Base-by-base conservation (phyloP, 2,888 invertebrate species). In the Silvanus unidentatus region DNA sequence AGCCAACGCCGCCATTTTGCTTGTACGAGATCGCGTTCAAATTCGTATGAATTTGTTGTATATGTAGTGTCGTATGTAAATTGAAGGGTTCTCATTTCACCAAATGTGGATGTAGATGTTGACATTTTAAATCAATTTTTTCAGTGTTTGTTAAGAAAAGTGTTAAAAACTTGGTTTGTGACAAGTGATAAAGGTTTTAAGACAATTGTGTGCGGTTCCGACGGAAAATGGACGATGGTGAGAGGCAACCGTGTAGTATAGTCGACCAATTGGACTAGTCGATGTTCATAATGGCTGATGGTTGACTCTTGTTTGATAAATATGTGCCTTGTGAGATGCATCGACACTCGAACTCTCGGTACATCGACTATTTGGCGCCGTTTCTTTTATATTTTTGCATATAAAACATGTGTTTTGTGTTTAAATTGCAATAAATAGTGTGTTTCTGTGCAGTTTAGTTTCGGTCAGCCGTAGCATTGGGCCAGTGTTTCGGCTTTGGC, bases 1-100 rank as follows among this genome's bases (percentile, higher is more conserved):
- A 87, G 88, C 88, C 87, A 86, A 86, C 87, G 88, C 88, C 87
- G 89, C 90, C 90, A 90, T 90, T 84, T 90, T 90, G 86, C 82
- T 82, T 82, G 81, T 81, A 78, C 78, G 79, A 79, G 81, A 81
- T 81, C 81, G 78, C 79, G 81, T 79, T 78, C 81, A 80, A 81
- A 80, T 84, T 81, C 78, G 78, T 79, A 79, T 77, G 79, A 80
- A 80, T 79, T 79, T 78, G 77, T 77, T 75, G 79, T 80, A 80
- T 79, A 22, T 79, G 78, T 78, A 75, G 79, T 77, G 62, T 66
- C 63, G 59, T 62, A 63, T 66, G 68, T 66, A 60, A 61, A 65
- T 65, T 63, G 65, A 66, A 66, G 68, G 62, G 64, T 59, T 58
- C 59, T 65, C 65, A 65, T 69, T 66, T 68, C 65, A 65, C 59